Base-by-base conservation (phyloP, 2,797 vertebrate genomes). In the Mormyrops attenuatus region DNA sequence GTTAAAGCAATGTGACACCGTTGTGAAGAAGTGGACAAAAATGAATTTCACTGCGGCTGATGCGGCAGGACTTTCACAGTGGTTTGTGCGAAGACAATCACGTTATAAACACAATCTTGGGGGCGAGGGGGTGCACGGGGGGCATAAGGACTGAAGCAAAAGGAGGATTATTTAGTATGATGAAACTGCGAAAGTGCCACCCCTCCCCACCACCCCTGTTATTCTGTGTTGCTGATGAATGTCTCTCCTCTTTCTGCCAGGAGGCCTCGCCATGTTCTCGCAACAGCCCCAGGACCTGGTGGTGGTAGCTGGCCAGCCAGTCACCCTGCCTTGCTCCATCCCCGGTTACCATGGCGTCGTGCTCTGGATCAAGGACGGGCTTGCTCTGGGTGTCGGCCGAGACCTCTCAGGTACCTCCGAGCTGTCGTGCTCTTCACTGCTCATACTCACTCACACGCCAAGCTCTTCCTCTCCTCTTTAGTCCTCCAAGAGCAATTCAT, bases 221-320 rank as follows among this genome's bases (percentile, higher is more conserved):
- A 5, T 20, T 60, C 44, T 60, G 30, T 87, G 85, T 41, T 38
- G 52, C 50, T 86, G 50, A 86, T 11, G 22, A 30, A 26, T 53
- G 50, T 15, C n/a, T 44, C 0, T 90, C 73, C 77, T 15, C 30
- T 80, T 9, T n/a, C 77, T 47, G 38, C 44, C 88, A 99, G 98
- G 97, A 34, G 95, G 93, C 66, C 94, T 95, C 0, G 97, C 97
- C 63, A 96, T 97, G 94, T 99, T 99, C 94, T 97, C 97, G n/a
- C 98, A 98, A 95, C 97, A 99, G 93, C 98, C 98, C 8, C 97
- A 99, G 94, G 98, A 99, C 95, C 95, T 99, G 93, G 98, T 99
- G 88, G 98, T 98, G 93, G 96, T 99, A 20, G 98, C 98, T 0
- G 98, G 98, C 30, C 97, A 99, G 94, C 97, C 97, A 0, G 98